Conservation (phyloP, 2,888 invertebrate species). For the Trichogramma evanescens region DNA sequence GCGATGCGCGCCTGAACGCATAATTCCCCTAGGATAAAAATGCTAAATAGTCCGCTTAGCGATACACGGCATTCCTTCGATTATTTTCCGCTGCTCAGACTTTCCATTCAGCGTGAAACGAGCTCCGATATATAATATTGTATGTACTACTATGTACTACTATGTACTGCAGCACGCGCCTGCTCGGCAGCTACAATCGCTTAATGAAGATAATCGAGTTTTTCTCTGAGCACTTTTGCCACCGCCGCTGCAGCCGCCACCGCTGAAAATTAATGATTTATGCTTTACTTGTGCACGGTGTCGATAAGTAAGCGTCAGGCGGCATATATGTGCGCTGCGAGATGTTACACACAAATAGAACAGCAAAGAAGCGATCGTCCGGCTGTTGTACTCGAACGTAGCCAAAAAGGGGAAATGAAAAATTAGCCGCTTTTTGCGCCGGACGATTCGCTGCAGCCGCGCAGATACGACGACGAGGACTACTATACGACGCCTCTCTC, state of each 20-base stretch:
- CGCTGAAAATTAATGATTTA: slow-evolving; percentile 33
- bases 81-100: no score
- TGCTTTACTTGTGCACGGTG: slow-evolving; percentile 22
- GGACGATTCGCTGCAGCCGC: neutral
- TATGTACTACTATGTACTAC: neutral
- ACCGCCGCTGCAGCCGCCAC: slow-evolving; percentile 28
- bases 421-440: neutral
- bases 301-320: neutral
- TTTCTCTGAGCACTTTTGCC: slow-evolving; percentile 31
- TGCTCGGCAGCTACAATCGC: slow-evolving; percentile 28
- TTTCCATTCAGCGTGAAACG: no score
- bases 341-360: neutral
- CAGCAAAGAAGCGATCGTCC: neutral
- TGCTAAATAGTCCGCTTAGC: no score
- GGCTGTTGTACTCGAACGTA: neutral
- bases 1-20: no score
- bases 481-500: no score
- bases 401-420: neutral
- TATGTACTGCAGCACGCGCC: neutral
- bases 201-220: slow-evolving; percentile 48
- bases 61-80: no score
- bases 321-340: neutral
- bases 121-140: no score
- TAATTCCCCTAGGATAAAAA: no score
- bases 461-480: no score